Conservation (phyloP, 2,888 invertebrate genomes). For the Pachliopta kotzebuea region DNA sequence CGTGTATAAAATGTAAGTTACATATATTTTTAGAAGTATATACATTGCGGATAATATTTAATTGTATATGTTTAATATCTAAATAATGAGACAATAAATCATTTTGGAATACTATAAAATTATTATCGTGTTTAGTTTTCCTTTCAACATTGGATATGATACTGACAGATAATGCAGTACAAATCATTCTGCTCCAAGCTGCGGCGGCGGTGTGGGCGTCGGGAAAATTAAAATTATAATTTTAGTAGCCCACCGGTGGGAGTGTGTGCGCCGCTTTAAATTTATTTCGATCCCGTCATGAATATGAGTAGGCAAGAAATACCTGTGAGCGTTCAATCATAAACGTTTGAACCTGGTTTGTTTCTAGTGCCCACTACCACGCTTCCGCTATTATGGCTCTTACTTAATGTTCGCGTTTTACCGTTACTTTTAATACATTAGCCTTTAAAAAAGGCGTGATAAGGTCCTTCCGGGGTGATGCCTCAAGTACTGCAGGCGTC, state of each 20-base stretch:
- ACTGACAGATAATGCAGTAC: constrained; percentile 29
- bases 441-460: too few relatives aligned
- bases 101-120: constrained; percentile 28
- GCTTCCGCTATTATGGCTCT: constrained; percentile 48
- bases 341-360: constrained; percentile 75
- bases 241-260: constrained; percentile 16
- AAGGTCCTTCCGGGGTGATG: too few relatives aligned
- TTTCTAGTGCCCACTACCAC: constrained; percentile 64
- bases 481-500: too few relatives aligned
- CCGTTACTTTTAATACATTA: too few relatives aligned
- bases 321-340: constrained; percentile 76
- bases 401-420: constrained; percentile 46
- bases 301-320: constrained; percentile 67
- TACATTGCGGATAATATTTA: neutral
- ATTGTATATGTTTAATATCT: constrained; percentile 6
- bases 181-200: constrained; percentile 24
- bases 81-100: constrained; percentile 19
- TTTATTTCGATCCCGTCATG: constrained; percentile 74
- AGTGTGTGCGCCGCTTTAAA: constrained; percentile 40
- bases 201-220: constrained; percentile 21
- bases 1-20: too few relatives aligned
- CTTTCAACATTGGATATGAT: constrained; percentile 29
- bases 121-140: constrained; percentile 27
- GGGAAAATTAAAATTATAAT: constrained; percentile 28
- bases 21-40: too few relatives aligned